Evolutionary conservation across 2,113 vertebrate genomes (phyloP), one percentile per base, ranked within the genome.

Genomic region (Thymallus thymallus): DNA sequence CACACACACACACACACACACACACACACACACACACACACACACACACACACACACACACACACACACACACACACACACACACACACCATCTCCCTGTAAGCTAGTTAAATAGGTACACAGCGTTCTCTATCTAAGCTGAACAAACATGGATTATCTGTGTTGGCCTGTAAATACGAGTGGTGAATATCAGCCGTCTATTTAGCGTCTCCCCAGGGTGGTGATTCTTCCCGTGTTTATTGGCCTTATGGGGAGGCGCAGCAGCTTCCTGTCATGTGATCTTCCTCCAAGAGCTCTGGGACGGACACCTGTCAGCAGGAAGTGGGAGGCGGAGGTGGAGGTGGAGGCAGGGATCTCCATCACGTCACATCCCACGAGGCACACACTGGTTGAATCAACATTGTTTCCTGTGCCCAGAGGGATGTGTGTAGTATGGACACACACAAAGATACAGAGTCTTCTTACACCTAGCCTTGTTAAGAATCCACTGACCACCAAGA

Each of bases 251-350:
- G 61, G 45, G 51, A 76, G 77, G 77, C 74, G 22, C 48, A 74
- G 56, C 61, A 69, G 82, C 71, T 80, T 88, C 85, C 84, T 85
- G 85, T 85, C 82, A 85, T 73, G 78, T 87, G 85, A 86, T 70
- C 71, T 72, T 3, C 69, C 73, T 84, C 77, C 82, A 73, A 63
- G 64, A 81, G 78, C 81, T 84, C 85, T 82, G 76, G 68, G 76
- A 81, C n/a, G n/a, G 81, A 85, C 82, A 88, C 85, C 82, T 90
- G 6, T n/a, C n/a, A n/a, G n/a, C n/a, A n/a, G n/a, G n/a, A n/a
- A n/a, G n/a, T n/a, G 85, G 55, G n/a, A 18, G 69, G 3, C n/a
- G 71, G 56, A 22, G 61, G 56, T 7, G 4, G 51, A 20, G 18
- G 51, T 3, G 56, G 56, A 22, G 5, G 56, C 56, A 22, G n/a